A percentile compares a stretch with the other conserved stretches of the same genome.
Conservation (phyloP, 2,888 invertebrate species). For the Temnothorax rugatulus region DNA sequence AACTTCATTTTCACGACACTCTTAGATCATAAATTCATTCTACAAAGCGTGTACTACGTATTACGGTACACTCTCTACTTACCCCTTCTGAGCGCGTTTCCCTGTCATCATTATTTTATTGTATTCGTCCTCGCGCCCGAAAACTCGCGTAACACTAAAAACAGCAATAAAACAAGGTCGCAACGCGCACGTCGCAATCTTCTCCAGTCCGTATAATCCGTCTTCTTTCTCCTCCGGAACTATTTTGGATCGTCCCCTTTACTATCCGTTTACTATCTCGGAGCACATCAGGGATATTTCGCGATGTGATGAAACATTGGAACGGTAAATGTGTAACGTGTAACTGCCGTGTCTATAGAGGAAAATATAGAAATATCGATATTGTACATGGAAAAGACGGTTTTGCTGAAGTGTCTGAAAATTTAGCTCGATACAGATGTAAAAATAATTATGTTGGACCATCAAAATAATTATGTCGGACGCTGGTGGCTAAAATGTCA, state of each 20-base stretch:
- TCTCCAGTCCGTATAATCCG: neutral
- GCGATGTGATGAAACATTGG: slow-evolving; percentile 14
- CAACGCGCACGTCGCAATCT: slow-evolving; percentile 15
- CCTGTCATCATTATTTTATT: slow-evolving; percentile 38
- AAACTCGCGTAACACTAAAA: slow-evolving; percentile 40
- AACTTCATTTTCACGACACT: neutral
- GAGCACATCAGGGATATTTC: slow-evolving; percentile 20
- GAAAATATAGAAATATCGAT: slow-evolving; percentile 4
- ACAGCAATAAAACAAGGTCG: slow-evolving; percentile 40
- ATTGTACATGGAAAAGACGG: no score
- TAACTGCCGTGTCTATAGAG: neutral
- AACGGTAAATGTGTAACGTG: neutral
- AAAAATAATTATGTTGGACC: neutral
- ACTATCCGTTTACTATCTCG: slow-evolving; percentile 23
- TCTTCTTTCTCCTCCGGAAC: slow-evolving; percentile 17
- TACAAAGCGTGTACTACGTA: neutral
- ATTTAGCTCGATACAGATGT: neutral
- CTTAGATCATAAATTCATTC: slow-evolving; percentile 10
- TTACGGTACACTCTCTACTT: neutral
- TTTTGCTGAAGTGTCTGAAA: neutral
- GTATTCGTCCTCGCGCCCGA: slow-evolving; percentile 27
- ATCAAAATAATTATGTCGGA: neutral
- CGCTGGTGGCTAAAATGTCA: neutral
- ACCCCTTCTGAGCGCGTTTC: neutral
- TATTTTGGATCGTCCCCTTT: slow-evolving; percentile 40